These are phyloP conservation scores for Drosophila barbarae DNA, from an alignment of 2,888 invertebrate species.

Conservation along the genomic window DNA sequence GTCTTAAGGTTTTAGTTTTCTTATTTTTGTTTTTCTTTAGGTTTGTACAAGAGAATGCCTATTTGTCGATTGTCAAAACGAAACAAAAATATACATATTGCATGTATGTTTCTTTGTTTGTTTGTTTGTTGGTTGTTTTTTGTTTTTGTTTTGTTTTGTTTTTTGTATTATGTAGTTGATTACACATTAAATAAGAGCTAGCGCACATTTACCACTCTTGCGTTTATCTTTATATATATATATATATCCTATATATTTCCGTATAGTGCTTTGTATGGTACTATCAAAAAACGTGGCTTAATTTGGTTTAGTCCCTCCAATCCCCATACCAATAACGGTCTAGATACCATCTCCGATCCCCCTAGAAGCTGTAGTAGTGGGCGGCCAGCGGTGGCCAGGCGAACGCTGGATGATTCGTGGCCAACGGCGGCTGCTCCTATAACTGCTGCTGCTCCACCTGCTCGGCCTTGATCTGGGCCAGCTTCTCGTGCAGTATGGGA, in stretches of 20 bases:
- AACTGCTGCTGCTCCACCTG: constrained; percentile 76
- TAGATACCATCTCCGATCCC: constrained; percentile 20
- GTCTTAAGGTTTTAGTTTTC: constrained; percentile 51
- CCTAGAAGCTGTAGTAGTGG: constrained; percentile 68
- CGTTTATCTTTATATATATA: constrained; percentile 30
- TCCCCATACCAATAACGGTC: constrained; percentile 11
- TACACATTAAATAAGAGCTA: constrained; percentile 64
- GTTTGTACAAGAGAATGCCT: constrained; percentile 80
- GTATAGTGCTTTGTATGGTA: constrained; percentile 38
- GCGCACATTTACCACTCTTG: constrained; percentile 40
- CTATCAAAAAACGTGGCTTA: constrained; percentile 42
- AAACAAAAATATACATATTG: constrained; percentile 70
- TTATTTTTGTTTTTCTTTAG: constrained; percentile 44
- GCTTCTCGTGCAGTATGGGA: constrained; percentile 77
- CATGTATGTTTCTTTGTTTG: constrained; percentile 40
- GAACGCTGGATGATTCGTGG: constrained; percentile 47
- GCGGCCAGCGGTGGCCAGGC: constrained; percentile 60
- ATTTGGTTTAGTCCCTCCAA: constrained; percentile 29
- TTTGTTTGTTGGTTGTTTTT: constrained; percentile 18
- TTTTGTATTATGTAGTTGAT: constrained; percentile 39
- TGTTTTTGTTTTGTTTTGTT: constrained; percentile 13
- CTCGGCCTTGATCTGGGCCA: constrained; percentile 79
- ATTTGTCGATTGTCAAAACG: constrained; percentile 81
- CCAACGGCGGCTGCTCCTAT: constrained; percentile 77
- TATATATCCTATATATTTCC: constrained; percentile 30